These are phyloP conservation scores for Melospiza melodia DNA, from an alignment of 2,113 vertebrate species.

Conservation along the genomic window DNA sequence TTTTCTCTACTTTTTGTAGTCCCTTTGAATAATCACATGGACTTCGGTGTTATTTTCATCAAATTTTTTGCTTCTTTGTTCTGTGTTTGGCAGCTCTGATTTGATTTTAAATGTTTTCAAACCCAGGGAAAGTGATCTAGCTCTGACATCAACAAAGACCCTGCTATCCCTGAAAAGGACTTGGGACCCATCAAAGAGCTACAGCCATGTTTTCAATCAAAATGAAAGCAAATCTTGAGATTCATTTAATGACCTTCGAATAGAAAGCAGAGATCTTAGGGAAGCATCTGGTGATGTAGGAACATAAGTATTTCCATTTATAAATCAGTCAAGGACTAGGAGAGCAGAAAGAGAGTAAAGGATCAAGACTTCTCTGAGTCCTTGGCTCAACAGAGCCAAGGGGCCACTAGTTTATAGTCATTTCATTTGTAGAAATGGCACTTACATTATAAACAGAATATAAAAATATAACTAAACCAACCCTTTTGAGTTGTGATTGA, in stretches of 20 bases:
- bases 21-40: not conserved
- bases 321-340: not conserved
- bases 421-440: not conserved
- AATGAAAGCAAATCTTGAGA: not conserved
- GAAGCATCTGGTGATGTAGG: not conserved
- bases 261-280: not conserved
- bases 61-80: not conserved
- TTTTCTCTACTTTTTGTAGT: not conserved
- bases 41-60: not conserved
- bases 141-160: not conserved
- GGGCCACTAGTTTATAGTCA: not conserved
- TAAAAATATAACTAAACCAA: not conserved
- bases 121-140: not conserved
- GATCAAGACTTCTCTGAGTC: not conserved
- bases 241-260: not conserved
- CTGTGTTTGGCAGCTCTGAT: not conserved
- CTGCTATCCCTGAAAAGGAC: not conserved
- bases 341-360: not conserved
- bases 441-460: not conserved
- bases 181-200: not conserved
- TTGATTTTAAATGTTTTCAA: not conserved
- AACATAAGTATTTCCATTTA: not conserved
- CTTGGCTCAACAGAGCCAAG: not conserved
- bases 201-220: not conserved
- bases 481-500: not conserved